A percentile compares a stretch with the other conserved stretches of the same genome.
phyloP scores from a whole-genome alignment of 2,888 invertebrate species.

The Sepiola atlantica region DNA sequence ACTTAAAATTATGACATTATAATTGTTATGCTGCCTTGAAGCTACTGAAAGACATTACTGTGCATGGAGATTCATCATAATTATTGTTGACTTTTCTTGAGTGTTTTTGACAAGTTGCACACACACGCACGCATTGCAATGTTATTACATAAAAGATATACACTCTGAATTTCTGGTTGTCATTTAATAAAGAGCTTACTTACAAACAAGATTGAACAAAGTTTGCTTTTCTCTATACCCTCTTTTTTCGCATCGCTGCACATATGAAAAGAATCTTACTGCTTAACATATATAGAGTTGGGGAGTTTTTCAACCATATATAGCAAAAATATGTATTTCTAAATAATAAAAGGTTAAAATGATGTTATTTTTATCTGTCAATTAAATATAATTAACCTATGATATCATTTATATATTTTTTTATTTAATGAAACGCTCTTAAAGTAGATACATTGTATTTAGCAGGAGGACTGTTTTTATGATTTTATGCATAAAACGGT shows the following conservation, averaged over 20 bases:
- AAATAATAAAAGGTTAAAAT: neutral
- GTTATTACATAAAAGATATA: neutral
- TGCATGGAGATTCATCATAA: neutral
- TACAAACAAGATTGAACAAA: neutral
- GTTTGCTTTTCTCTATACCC: neutral
- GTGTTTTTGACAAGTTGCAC: neutral
- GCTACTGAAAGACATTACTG: neutral
- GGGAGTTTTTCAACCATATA: neutral
- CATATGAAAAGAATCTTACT: neutral
- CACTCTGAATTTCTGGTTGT: neutral
- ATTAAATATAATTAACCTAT: neutral
- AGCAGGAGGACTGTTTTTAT: too few species aligned
- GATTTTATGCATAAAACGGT: too few species aligned
- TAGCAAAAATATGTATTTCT: neutral
- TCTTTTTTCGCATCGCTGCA: neutral
- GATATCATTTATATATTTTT: neutral
- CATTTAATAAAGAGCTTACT: neutral
- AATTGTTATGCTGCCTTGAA: neutral
- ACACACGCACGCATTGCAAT: neutral
- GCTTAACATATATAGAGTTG: neutral
- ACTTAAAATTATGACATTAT: neutral
- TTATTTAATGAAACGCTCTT: too few species aligned
- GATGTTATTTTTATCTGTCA: neutral
- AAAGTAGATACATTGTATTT: too few species aligned
- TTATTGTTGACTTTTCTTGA: neutral